Base-by-base conservation (phyloP, 2,113 vertebrate species). In the Serinus canaria region DNA sequence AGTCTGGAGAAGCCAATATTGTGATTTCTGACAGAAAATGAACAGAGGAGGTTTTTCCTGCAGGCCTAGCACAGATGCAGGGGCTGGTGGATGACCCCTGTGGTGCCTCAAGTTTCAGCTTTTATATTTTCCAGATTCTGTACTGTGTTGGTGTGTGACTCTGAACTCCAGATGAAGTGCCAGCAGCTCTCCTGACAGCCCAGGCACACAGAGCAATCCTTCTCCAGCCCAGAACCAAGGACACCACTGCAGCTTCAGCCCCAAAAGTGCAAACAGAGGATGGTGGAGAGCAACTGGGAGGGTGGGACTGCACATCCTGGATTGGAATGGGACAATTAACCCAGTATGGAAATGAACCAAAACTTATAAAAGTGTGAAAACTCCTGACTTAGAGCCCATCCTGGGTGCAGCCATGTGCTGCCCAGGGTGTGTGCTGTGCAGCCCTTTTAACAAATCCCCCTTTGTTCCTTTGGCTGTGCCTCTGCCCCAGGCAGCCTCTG, bases 121-220 rank as follows among this genome's bases (percentile, higher is more conserved):
- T 52, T 52, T 4, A 6, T 39, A 17, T 39, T 52, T 69, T 4
- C 4, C 14, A 39, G 35, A 7, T 0, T 39, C 10, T 70, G 67
- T 1, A 1, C 13, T 69, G 35, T 6, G 2, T 2, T 52, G 7
- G 27, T 22, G 10, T 7, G 1, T 17, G 2, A 30, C 25, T 37
- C 67, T 52, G 68, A 39, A 8, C 10, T 19, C 1, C 15, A 25
- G 0, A 17, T 1, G 2, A 7, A 25, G 31, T 25, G 44, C 2
- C 2, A 9, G 11, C 31, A 24, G 43, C 3, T 67, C 64, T 67
- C 8, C 41, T n/a, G 22, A 11, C 64, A 67, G 64, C 31, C 7
- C 33, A 67, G 22, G 0, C 43, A n/a, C 15, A 47, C 33, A 25
- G 1, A 67, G 7, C 43, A 47, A 67, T 67, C 44, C 64, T 43